These are phyloP conservation scores for Griposia aprilina DNA, from an alignment of 2,888 invertebrate species.

Conservation along the genomic window DNA sequence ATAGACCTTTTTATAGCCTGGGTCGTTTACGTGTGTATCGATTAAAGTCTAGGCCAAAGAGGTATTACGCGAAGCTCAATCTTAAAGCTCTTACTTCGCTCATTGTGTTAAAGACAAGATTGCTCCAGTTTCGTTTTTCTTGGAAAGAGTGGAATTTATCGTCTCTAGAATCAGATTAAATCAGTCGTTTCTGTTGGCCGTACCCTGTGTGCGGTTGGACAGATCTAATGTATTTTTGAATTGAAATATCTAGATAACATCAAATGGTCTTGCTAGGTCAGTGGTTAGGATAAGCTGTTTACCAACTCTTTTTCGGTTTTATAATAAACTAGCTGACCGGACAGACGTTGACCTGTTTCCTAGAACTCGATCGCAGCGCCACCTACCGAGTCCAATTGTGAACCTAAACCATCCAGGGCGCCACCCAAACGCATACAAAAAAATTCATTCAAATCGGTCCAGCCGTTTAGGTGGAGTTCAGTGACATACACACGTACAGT, in stretches of 20 bases:
- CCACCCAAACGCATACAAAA: too few species aligned
- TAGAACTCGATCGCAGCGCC: too few species aligned
- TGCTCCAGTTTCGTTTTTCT: constrained; percentile 28
- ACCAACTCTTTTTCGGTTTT: constrained; percentile 1
- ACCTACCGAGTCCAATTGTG: too few species aligned
- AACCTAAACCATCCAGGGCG: too few species aligned
- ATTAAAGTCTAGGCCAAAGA: constrained; percentile 44
- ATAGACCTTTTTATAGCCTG: constrained; percentile 46
- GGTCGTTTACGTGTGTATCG: constrained; percentile 45
- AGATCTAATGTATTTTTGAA: constrained; percentile 26
- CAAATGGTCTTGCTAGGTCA: constrained; percentile 1
- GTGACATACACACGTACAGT: too few species aligned
- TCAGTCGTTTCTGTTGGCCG: constrained; percentile 24
- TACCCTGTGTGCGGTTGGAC: constrained; percentile 1
- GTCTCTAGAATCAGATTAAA: constrained; percentile 34
- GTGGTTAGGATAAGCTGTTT: neutral
- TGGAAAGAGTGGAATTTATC: constrained; percentile 27
- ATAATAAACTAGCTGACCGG: neutral
- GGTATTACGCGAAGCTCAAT: constrained; percentile 37
- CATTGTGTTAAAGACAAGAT: constrained; percentile 33
- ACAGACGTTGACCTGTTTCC: too few species aligned
- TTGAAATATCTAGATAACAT: constrained; percentile 19
- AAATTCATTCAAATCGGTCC: too few species aligned
- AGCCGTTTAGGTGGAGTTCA: too few species aligned
- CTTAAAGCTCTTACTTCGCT: constrained; percentile 28